Evolutionary conservation across 1,140 invertebrate species (phyloP).

Genomic region (Drosophila micromelanica): DNA sequence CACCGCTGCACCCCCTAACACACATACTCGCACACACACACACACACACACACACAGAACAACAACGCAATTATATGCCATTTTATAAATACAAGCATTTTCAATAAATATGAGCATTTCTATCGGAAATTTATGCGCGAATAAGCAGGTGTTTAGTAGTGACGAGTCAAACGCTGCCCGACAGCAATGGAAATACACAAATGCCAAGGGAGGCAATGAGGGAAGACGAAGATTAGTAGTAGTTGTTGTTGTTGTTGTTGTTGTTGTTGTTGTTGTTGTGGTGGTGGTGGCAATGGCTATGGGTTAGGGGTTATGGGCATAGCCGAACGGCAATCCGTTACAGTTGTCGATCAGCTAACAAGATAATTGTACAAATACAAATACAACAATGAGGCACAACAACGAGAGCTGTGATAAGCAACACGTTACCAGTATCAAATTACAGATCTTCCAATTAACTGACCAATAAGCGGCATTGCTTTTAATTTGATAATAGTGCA

Average conservation of each 20-base stretch:
- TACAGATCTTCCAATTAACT: slow-evolving; percentile 82
- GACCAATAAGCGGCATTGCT: slow-evolving; percentile 75
- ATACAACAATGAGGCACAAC: slow-evolving; percentile 22
- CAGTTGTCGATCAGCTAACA: slow-evolving; percentile 82
- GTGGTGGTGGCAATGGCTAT: slow-evolving; percentile 8
- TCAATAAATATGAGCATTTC: slow-evolving; percentile 79
- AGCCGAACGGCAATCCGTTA: slow-evolving; percentile 66
- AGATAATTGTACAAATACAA: slow-evolving; percentile 70
- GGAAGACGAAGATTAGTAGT: slow-evolving; percentile 7
- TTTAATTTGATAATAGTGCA: slow-evolving; percentile 77
- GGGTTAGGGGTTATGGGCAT: slow-evolving; percentile 18
- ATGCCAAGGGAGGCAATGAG: slow-evolving; percentile 20
- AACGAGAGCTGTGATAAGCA: slow-evolving; percentile 69
- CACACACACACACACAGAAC: not conserved
- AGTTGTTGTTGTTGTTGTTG: not conserved
- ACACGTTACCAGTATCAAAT: slow-evolving; percentile 78
- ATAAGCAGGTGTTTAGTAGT: slow-evolving; percentile 79
- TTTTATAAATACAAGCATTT: slow-evolving; percentile 70
- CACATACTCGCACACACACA: slow-evolving; percentile 39
- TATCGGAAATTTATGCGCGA: slow-evolving; percentile 74
- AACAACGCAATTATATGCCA: slow-evolving; percentile 70
- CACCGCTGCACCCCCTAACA: slow-evolving; percentile 62
- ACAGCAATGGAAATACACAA: slow-evolving; percentile 15
- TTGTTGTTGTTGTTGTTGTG: not conserved
- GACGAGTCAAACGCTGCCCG: slow-evolving; percentile 54